Evolutionary conservation across 2,797 vertebrate genomes (phyloP).

Genomic region (Pseudomugil gertrudae): DNA sequence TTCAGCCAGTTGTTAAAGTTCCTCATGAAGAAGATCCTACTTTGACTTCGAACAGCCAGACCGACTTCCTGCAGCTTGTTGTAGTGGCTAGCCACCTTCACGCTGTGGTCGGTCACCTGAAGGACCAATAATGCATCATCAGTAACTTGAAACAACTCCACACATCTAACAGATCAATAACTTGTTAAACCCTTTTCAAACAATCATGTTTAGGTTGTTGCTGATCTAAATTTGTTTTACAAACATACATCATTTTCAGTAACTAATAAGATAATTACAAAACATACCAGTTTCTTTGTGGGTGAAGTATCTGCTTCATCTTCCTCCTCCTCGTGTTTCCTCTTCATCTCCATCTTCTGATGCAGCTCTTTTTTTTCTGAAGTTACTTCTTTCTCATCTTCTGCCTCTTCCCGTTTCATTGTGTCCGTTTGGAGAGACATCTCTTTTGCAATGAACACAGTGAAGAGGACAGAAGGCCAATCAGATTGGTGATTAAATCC

Average conservation of each 20-base stretch:
- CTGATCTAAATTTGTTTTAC: not conserved
- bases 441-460: conserved; percentile 14
- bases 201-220: not conserved
- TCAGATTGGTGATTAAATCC: not conserved
- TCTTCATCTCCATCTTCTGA: conserved; percentile 25
- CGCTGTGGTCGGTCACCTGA: conserved; percentile 79
- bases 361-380: not conserved
- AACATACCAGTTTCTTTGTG: conserved; percentile 31
- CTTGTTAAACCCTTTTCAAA: not conserved
- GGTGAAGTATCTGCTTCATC: conserved; percentile 7
- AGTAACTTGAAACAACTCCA: not conserved
- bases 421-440: conserved; percentile 8
- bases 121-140: not conserved
- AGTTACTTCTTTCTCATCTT: not conserved
- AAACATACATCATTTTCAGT: not conserved
- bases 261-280: not conserved
- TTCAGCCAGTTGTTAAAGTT: conserved; percentile 99
- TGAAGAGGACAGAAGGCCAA: not conserved
- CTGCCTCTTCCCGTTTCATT: not conserved
- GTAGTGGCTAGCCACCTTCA: conserved; percentile 92
- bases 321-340: conserved; percentile 27
- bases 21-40: conserved; percentile 94
- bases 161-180: not conserved
- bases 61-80: conserved; percentile 93
- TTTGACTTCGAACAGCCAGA: conserved; percentile 88